Conservation (phyloP, 2,113 vertebrate genomes). For the Lipophrys pholis region DNA sequence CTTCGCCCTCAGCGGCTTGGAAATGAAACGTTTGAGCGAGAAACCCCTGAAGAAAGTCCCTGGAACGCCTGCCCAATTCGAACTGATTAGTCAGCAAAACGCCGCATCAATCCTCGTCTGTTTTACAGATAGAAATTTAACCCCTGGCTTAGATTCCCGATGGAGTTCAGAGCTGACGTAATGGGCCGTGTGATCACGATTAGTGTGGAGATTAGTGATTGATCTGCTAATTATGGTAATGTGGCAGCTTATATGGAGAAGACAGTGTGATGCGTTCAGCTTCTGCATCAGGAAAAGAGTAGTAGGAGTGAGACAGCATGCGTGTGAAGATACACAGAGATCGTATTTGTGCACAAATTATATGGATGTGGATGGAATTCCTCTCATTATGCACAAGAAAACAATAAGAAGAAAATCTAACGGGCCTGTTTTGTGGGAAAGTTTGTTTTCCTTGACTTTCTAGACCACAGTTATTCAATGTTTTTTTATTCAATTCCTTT, state of each 20-base stretch:
- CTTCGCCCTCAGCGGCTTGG: neutral
- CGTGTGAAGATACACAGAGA: neutral
- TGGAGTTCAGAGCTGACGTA: constrained; percentile 28
- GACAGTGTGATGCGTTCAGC: neutral
- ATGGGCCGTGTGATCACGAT: constrained; percentile 62
- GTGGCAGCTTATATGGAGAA: constrained; percentile 18
- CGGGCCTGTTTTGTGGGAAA: too few relatives aligned
- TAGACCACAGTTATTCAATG: too few relatives aligned
- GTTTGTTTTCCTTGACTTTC: too few relatives aligned
- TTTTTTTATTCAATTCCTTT: too few relatives aligned
- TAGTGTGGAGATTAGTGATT: constrained; percentile 58
- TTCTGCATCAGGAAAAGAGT: neutral
- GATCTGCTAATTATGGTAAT: constrained; percentile 68
- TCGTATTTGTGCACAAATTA: neutral
- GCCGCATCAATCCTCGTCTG: constrained; percentile 24
- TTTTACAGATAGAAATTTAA: constrained; percentile 31
- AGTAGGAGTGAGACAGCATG: neutral
- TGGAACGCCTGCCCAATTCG: constrained; percentile 13
- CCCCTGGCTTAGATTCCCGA: constrained; percentile 9
- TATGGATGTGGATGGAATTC: too few relatives aligned
- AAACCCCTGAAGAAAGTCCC: constrained; percentile 7
- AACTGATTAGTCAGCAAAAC: constrained; percentile 47
- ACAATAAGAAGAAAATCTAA: too few relatives aligned
- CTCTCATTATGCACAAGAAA: too few relatives aligned
- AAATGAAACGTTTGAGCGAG: neutral